Conservation (phyloP, 2,888 invertebrate genomes). For the Ptilodon capucinus region DNA sequence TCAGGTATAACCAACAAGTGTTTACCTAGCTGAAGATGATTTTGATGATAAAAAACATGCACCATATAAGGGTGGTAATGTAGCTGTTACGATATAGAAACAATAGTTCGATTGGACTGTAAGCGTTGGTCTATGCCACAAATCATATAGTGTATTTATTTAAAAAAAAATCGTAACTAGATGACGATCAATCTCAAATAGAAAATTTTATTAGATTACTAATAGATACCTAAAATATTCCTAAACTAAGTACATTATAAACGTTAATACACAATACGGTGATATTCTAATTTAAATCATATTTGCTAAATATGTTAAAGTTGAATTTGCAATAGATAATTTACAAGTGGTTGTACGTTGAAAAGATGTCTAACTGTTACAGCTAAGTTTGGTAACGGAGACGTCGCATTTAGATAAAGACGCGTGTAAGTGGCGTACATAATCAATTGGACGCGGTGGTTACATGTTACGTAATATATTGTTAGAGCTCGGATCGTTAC, state of each 20-base stretch:
- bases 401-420: slow-evolving; percentile 30
- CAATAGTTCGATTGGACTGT: too few relatives aligned
- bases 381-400: slow-evolving; percentile 23
- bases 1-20: too few relatives aligned
- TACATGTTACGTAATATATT: slow-evolving; percentile 19
- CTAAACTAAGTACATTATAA: background rate
- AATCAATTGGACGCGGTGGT: slow-evolving; percentile 28
- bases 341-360: background rate
- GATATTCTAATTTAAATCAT: background rate
- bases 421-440: slow-evolving; percentile 15
- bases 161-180: too few relatives aligned
- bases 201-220: too few relatives aligned
- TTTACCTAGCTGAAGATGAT: too few relatives aligned
- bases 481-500: slow-evolving; percentile 20
- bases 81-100: too few relatives aligned
- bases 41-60: too few relatives aligned
- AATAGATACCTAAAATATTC: background rate
- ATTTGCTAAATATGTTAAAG: background rate
- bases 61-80: too few relatives aligned
- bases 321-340: background rate
- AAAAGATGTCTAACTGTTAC: slow-evolving; percentile 11
- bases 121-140: too few relatives aligned
- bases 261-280: background rate
- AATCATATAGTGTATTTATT: too few relatives aligned
- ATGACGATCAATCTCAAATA: too few relatives aligned